Evolutionary conservation across 2,888 invertebrate genomes (phyloP).

Genomic region (Oscheius myriophilus): DNA sequence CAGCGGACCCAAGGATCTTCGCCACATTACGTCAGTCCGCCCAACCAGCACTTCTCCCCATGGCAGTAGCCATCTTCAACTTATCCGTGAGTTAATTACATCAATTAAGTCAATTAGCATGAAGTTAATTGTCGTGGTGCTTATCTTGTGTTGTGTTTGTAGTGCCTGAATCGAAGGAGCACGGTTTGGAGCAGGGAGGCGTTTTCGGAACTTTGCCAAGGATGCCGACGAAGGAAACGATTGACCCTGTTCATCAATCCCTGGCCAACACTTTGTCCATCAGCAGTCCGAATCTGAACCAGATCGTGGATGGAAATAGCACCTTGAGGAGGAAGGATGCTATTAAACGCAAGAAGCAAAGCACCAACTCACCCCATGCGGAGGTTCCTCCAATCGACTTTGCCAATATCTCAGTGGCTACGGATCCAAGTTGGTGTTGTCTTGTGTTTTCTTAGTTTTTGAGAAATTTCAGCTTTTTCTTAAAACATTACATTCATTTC

Average conservation of each 20-base stretch:
- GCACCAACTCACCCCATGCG: neutral
- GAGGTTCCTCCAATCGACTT: slow-evolving; percentile 14
- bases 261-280: slow-evolving; percentile 32
- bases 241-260: neutral
- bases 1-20: slow-evolving; percentile 7
- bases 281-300: slow-evolving; percentile 44
- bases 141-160: slow-evolving; percentile 30
- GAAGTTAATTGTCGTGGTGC: slow-evolving; percentile 2
- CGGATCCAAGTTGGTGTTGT: slow-evolving; percentile 23
- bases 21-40: slow-evolving; percentile 14
- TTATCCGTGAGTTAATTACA: slow-evolving; percentile 19
- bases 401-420: slow-evolving; percentile 11
- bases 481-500: neutral
- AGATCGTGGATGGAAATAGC: slow-evolving; percentile 14
- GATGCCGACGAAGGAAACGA: slow-evolving; percentile 6
- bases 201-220: slow-evolving; percentile 18
- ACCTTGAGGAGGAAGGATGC: slow-evolving; percentile 28
- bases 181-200: neutral
- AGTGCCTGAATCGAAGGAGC: slow-evolving; percentile 4
- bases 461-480: neutral
- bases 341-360: slow-evolving; percentile 24
- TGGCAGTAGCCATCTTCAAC: neutral
- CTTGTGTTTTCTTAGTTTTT: neutral
- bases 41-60: slow-evolving; percentile 25
- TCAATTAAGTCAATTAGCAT: neutral